Conservation (phyloP, 2,888 invertebrate species). For the Lepidochrysops patricia region DNA sequence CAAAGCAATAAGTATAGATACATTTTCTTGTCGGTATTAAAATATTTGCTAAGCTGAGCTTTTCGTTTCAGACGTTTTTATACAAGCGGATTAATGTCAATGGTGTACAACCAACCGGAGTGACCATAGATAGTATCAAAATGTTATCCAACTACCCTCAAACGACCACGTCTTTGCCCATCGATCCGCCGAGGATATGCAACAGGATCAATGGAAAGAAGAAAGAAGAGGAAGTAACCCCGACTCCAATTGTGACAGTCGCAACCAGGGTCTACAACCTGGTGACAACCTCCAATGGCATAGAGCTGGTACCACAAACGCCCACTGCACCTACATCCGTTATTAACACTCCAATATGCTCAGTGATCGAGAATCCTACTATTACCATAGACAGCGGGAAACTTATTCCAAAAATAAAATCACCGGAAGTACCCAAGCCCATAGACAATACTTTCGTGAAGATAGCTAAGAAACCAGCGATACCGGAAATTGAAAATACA, state of each 20-base stretch:
- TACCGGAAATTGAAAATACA: neutral
- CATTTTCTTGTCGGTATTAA: no score
- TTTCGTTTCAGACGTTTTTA: slow-evolving; percentile 26
- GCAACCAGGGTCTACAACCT: neutral
- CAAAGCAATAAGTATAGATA: no score
- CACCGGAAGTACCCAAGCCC: neutral
- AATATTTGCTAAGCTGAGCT: neutral
- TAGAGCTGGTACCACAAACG: neutral
- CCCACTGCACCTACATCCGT: neutral
- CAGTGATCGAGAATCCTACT: neutral
- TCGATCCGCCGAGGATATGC: slow-evolving; percentile 38
- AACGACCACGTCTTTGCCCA: slow-evolving; percentile 40
- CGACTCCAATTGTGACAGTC: neutral
- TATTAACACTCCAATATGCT: neutral
- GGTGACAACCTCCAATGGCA: neutral
- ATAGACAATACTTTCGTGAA: neutral
- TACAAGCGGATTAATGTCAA: slow-evolving; percentile 25
- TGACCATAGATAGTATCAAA: slow-evolving; percentile 29
- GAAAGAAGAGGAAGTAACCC: neutral
- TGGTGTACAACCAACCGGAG: slow-evolving; percentile 32
- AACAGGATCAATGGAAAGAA: neutral
- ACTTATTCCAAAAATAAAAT: slow-evolving; percentile 2
- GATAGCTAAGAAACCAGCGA: neutral
- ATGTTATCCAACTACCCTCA: neutral
- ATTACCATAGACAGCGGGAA: slow-evolving; percentile 14